A percentile compares a stretch with the other conserved stretches of the same genome.
Evolutionary conservation across 2,113 vertebrate species (phyloP).

Genomic region (Eleginops maclovinus): DNA sequence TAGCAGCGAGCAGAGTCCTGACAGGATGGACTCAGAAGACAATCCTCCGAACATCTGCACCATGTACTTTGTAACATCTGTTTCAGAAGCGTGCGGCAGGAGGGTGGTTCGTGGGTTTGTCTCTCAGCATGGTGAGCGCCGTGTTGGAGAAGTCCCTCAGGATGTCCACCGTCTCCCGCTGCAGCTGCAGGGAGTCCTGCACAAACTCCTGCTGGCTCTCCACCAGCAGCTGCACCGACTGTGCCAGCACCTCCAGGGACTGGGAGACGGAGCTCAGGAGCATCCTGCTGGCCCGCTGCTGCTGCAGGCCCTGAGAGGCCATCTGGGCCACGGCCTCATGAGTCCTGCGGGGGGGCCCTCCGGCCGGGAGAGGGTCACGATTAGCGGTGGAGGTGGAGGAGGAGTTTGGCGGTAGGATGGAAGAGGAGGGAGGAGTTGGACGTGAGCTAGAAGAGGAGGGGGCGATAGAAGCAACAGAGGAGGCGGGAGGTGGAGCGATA

Average conservation of each 20-base stretch:
- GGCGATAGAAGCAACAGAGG: not conserved
- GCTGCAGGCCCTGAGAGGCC: conserved; percentile 78
- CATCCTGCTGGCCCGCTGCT: conserved; percentile 80
- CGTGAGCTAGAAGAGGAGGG: not conserved
- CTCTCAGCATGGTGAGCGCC: conserved; percentile 76
- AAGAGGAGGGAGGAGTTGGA: not conserved
- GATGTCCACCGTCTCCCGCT: conserved; percentile 80
- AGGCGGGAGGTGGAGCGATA: not conserved
- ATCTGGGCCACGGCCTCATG: conserved; percentile 67
- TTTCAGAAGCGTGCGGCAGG: conserved; percentile 49
- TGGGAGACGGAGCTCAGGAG: conserved; percentile 80
- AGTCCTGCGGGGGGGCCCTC: conserved; percentile 16
- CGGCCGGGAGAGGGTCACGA: conserved; percentile 37
- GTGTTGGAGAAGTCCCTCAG: conserved; percentile 82
- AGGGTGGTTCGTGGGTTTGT: conserved; percentile 57
- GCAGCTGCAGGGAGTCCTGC: conserved; percentile 80
- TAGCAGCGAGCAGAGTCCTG: not conserved
- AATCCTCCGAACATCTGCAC: not conserved
- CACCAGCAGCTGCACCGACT: conserved; percentile 81
- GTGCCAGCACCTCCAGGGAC: conserved; percentile 79
- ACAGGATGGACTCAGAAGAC: too few relatives aligned
- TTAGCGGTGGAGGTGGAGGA: not conserved
- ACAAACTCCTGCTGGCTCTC: conserved; percentile 84
- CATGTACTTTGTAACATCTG: not conserved
- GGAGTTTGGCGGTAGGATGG: not conserved